phyloP scores from a whole-genome alignment of 1,140 invertebrate species.

The Luehdorfia chinensis region DNA sequence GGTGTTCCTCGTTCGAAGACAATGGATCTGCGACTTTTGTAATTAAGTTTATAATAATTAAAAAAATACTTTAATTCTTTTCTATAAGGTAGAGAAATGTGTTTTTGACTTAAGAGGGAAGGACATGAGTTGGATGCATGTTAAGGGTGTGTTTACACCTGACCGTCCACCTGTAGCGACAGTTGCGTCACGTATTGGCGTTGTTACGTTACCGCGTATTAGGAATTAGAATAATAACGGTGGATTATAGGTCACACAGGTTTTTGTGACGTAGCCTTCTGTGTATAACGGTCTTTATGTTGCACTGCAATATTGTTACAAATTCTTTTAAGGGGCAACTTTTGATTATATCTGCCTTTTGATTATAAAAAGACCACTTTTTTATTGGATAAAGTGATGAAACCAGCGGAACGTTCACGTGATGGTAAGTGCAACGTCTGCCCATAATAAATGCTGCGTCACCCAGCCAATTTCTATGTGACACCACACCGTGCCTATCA shows the following conservation, averaged over 20 bases:
- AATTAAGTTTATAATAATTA: background rate
- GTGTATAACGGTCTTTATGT: background rate
- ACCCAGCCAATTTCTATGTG: too few relatives aligned
- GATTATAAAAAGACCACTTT: too few relatives aligned
- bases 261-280: constrained; percentile 22
- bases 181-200: constrained; percentile 53
- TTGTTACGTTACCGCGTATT: constrained; percentile 27
- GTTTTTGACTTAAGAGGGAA: constrained; percentile 7
- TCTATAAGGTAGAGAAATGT: constrained; percentile 12
- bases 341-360: too few relatives aligned
- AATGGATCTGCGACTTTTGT: constrained; percentile 25
- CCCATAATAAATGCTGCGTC: too few relatives aligned
- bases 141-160: constrained; percentile 53
- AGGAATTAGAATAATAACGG: constrained; percentile 43
- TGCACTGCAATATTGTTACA: too few relatives aligned
- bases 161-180: constrained; percentile 57
- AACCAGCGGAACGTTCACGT: too few relatives aligned
- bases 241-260: constrained; percentile 32
- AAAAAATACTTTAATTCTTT: constrained; percentile 16
- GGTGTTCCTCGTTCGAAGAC: constrained; percentile 42
- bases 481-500: too few relatives aligned
- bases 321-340: too few relatives aligned
- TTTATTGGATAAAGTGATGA: too few relatives aligned
- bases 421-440: too few relatives aligned
- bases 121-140: constrained; percentile 16